Evolutionary conservation across 64 coral and sea anemone genomes (phyloP), one percentile per base, ranked within the genome.

Genomic region (Exaiptasia diaphana): DNA sequence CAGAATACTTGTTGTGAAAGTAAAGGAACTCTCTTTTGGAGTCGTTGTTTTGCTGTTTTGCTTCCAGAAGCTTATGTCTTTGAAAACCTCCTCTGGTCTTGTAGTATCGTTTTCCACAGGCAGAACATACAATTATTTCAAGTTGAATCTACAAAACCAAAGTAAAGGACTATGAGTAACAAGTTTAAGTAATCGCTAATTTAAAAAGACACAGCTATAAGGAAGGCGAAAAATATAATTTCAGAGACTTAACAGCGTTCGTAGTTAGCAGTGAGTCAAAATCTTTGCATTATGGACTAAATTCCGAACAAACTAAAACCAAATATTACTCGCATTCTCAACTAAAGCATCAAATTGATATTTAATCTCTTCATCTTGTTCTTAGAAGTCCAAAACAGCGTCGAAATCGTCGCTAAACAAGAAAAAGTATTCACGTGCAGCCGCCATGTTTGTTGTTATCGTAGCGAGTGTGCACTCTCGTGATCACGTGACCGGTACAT

Each of bases 281-380:
- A 76, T 76, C 45, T 53, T 76, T 32, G 44, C 73, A 76, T 76
- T 76, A 54, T 77, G 28, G 28, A 77, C 30, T 77, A 77, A 40
- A 57, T 40, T 77, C 56, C 11, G 38, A 1, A 37, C 29, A 77
- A 56, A 57, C 53, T 55, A 33, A 38, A 77, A 59, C 36, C 52
- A 77, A 59, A 59, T 59, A 3, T 38, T 77, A 77, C 74, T 77
- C 33, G 58, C 74, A 77, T 77, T 41, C 18, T 58, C 34, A 58
- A 59, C 50, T 77, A 52, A 41, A 59, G 33, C 18, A 22, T 40
- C 25, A 77, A 77, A 77, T 0, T 77, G 50, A 30, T 77, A 9
- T 18, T 76, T 49, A 2, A 76, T 55, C 17, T 33, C 46, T 56
- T 76, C 73, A 76, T 76, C 73, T 55, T 56, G 49, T 21, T 55